phyloP scores from a whole-genome alignment of 1,140 invertebrate species.

The Rhagoletis zephyria region DNA sequence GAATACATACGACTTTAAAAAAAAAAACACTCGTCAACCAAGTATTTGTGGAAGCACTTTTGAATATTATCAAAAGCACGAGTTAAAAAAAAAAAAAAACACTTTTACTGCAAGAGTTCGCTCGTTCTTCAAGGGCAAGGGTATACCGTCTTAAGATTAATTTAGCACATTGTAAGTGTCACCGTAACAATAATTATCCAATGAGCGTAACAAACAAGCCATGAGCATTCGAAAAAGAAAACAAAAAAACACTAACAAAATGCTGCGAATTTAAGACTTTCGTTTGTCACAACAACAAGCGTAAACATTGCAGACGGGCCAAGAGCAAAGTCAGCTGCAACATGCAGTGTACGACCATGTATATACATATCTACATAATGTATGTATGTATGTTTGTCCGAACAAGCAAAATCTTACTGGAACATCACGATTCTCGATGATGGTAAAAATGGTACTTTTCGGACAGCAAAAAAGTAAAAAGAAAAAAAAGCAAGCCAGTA shows the following conservation, averaged over 20 bases:
- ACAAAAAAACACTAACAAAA: background rate
- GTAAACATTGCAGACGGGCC: background rate
- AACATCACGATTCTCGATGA: slow-evolving; percentile 41
- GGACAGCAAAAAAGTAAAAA: background rate
- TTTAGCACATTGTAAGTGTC: background rate
- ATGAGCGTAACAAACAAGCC: background rate
- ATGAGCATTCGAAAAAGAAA: slow-evolving; percentile 7
- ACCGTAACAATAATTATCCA: slow-evolving; percentile 5
- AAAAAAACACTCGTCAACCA: no score
- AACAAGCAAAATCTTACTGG: slow-evolving; percentile 28
- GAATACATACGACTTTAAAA: no score
- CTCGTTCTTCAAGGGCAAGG: no score
- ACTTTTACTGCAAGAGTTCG: no score
- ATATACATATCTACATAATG: no score
- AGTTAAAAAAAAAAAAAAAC: no score
- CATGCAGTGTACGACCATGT: slow-evolving; percentile 16
- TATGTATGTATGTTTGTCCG: background rate
- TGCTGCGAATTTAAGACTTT: slow-evolving; percentile 4
- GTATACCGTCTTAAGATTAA: no score
- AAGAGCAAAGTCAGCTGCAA: slow-evolving; percentile 36
- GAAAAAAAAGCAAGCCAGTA: slow-evolving; percentile 8
- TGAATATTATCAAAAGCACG: no score
- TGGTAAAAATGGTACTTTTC: slow-evolving; percentile 25
- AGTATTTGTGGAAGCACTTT: no score
- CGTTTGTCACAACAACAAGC: slow-evolving; percentile 21